Evolutionary conservation across 2,797 vertebrate genomes (phyloP), one percentile per base, ranked within the genome.

Genomic region (Notoglanidium macrostoma): DNA sequence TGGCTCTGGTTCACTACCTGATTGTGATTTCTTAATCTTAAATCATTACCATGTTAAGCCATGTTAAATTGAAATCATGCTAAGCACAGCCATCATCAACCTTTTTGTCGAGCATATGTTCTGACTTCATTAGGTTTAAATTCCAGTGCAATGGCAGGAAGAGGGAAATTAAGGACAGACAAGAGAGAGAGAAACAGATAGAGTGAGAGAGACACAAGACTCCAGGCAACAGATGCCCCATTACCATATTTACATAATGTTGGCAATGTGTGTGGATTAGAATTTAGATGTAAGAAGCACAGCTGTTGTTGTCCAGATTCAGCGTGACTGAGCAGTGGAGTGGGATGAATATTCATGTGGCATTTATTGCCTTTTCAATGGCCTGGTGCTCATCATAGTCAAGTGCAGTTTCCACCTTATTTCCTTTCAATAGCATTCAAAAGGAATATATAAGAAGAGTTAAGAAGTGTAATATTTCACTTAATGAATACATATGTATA

Each of bases 201-300:
- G 40, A 83, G 82, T 67, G 74, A 82, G 61, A 89, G 73, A 86
- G 74, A 93, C 19, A 57, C 9, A 89, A 92, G 89, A 92, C 91
- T 94, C 86, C 76, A 92, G 93, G 92, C 93, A 94, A 92, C 94
- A 95, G 94, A 94, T 95, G 94, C 90, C 91, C 86, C 92, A 94
- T 95, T 94, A 94, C 85, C 94, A 95, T 94, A 93, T 94, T 91
- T 87, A 90, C 90, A 91, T 94, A 94, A 95, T 95, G 92, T 93
- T 92, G 89, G 91, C 83, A 91, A 93, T 92, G 93, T 90, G 90
- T 87, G 91, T 87, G 92, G 89, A 94, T 93, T 91, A 89, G 63
- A 91, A 94, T 93, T 92, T 92, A 94, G 92, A 94, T 92, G 92
- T 92, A 88, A 92, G 61, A 88, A 91, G 83, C 91, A 85, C 93